Conservation (phyloP, 2,888 invertebrate genomes). For the Drosophila basisetae region DNA sequence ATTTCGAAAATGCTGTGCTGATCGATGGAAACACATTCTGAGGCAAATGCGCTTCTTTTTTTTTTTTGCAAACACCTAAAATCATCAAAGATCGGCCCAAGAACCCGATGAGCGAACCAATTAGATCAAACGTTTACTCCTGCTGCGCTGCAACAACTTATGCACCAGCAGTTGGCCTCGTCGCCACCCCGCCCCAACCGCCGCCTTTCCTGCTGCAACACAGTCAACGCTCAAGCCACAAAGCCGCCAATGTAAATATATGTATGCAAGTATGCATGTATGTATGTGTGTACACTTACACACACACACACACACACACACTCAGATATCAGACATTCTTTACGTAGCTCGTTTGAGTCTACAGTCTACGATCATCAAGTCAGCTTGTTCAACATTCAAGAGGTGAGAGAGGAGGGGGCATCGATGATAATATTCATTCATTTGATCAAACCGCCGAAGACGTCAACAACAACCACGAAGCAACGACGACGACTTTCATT, state of each 20-base stretch:
- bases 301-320: constrained; percentile 22
- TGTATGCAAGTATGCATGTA: constrained; percentile 15
- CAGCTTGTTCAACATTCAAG: constrained; percentile 72
- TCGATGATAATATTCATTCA: constrained; percentile 83
- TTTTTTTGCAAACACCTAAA: constrained; percentile 36
- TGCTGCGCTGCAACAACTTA: constrained; percentile 74
- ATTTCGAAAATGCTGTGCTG: constrained; percentile 25
- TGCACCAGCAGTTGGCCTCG: constrained; percentile 35
- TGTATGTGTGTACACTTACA: neutral
- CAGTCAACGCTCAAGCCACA: constrained; percentile 43
- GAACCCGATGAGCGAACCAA: constrained; percentile 73
- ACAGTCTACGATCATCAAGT: constrained; percentile 71
- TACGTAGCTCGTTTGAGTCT: constrained; percentile 54
- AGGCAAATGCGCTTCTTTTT: neutral
- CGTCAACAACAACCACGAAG: constrained; percentile 58
- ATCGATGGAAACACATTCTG: constrained; percentile 28
- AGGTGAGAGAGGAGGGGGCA: constrained; percentile 40
- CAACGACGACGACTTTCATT: constrained; percentile 74
- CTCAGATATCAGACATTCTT: constrained; percentile 67
- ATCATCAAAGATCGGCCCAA: constrained; percentile 37
- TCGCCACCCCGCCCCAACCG: neutral
- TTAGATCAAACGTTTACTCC: constrained; percentile 81
- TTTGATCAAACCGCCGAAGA: constrained; percentile 82
- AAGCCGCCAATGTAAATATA: constrained; percentile 58
- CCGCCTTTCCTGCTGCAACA: constrained; percentile 30